phyloP scores from a whole-genome alignment of 2,888 invertebrate species.

The Apoda limacodes region DNA sequence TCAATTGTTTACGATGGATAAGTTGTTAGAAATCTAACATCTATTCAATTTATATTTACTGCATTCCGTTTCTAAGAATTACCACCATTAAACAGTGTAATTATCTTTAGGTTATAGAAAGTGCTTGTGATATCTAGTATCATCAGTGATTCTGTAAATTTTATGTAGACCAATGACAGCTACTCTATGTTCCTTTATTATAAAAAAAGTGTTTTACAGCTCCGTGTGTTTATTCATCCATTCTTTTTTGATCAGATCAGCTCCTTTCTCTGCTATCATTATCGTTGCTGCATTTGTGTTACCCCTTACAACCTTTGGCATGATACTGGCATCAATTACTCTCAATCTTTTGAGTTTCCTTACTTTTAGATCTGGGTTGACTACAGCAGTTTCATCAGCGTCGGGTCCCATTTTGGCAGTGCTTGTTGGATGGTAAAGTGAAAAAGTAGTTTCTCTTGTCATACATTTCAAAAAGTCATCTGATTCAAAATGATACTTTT shows the following conservation, averaged over 20 bases:
- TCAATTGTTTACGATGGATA: too few species aligned
- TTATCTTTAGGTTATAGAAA: too few species aligned
- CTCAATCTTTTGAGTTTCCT: slow-evolving; percentile 4
- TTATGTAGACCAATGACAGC: too few species aligned
- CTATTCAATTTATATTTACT: too few species aligned
- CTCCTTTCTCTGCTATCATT: slow-evolving; percentile 6
- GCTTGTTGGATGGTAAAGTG: slow-evolving; percentile 79
- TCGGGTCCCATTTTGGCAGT: slow-evolving; percentile 73
- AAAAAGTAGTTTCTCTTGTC: slow-evolving; percentile 30
- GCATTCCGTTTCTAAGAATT: too few species aligned
- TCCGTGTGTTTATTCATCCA: background rate
- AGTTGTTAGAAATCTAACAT: too few species aligned
- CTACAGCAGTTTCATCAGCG: slow-evolving; percentile 13
- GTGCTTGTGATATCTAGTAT: too few species aligned
- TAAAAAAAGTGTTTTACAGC: too few species aligned
- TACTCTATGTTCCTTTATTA: too few species aligned
- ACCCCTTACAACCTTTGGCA: slow-evolving; percentile 7
- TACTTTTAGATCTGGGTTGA: slow-evolving; percentile 10
- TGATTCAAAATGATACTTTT: slow-evolving; percentile 24
- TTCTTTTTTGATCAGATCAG: slow-evolving; percentile 8
- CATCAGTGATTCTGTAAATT: too few species aligned
- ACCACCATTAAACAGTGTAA: too few species aligned
- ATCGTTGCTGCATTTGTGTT: slow-evolving; percentile 9
- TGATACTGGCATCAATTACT: slow-evolving; percentile 8
- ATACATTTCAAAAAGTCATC: slow-evolving; percentile 17